phyloP scores from a whole-genome alignment of 2,797 vertebrate genomes.

The Selene dorsalis region DNA sequence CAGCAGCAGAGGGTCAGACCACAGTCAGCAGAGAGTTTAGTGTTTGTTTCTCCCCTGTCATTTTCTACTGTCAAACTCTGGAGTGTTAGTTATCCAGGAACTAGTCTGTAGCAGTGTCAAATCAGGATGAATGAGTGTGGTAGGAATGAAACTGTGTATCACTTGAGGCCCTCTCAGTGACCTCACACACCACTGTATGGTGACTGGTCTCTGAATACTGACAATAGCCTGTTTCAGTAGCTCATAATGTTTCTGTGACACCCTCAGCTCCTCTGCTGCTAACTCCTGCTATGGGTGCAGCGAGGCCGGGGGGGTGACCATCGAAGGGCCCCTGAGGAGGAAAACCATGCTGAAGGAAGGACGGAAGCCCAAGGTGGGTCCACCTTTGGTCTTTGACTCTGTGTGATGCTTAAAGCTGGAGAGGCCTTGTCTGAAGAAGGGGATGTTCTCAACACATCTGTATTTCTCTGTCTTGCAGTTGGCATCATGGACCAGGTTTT shows the following conservation, averaged over 20 bases:
- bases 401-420: not conserved
- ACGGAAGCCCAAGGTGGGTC: slow-evolving; percentile 91
- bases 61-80: not conserved
- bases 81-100: not conserved
- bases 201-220: not conserved
- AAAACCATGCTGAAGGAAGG: slow-evolving; percentile 96
- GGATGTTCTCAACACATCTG: not conserved
- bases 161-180: no score
- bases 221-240: not conserved
- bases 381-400: not conserved
- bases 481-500: slow-evolving; percentile 95
- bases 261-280: slow-evolving; percentile 78
- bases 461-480: slow-evolving; percentile 80
- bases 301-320: slow-evolving; percentile 85
- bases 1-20: not conserved
- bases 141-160: not conserved
- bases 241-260: not conserved
- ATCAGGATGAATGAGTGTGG: not conserved
- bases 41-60: not conserved
- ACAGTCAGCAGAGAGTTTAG: not conserved
- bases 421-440: not conserved
- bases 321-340: slow-evolving; percentile 92
- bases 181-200: not conserved
- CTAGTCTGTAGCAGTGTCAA: not conserved
- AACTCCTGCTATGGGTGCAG: slow-evolving; percentile 87